A percentile compares a stretch with the other conserved stretches of the same genome.
Conservation (phyloP, 2,888 invertebrate genomes). For the Drosophila barbarae region DNA sequence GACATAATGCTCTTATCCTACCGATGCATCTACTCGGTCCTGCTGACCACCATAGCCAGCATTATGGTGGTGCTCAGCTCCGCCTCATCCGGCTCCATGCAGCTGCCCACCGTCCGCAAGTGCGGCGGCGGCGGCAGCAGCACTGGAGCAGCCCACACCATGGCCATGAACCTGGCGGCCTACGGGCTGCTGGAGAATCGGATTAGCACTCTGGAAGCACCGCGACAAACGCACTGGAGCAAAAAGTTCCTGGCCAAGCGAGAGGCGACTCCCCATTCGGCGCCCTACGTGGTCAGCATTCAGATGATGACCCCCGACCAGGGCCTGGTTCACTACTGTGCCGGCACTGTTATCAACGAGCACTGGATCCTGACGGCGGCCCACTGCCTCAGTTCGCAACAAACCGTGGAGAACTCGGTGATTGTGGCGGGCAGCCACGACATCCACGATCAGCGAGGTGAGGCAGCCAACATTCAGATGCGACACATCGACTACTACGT, state of each 20-base stretch:
- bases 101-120: slow-evolving; percentile 54
- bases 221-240: slow-evolving; percentile 65
- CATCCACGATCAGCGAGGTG: slow-evolving; percentile 64
- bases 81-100: slow-evolving; percentile 55
- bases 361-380: slow-evolving; percentile 79
- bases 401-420: slow-evolving; percentile 70
- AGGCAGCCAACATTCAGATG: slow-evolving; percentile 62
- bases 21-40: slow-evolving; percentile 64
- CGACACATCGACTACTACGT: slow-evolving; percentile 76
- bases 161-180: slow-evolving; percentile 57
- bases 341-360: slow-evolving; percentile 77
- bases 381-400: slow-evolving; percentile 73
- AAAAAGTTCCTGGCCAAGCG: slow-evolving; percentile 75
- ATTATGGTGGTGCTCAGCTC: slow-evolving; percentile 72
- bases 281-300: slow-evolving; percentile 77
- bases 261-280: slow-evolving; percentile 76
- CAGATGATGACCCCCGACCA: slow-evolving; percentile 72
- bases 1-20: slow-evolving; percentile 68
- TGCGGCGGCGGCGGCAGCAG: slow-evolving; percentile 31
- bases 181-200: slow-evolving; percentile 68
- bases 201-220: slow-evolving; percentile 59
- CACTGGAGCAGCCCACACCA: slow-evolving; percentile 41
- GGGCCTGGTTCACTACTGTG: slow-evolving; percentile 76
- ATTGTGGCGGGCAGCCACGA: slow-evolving; percentile 78
- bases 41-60: slow-evolving; percentile 67